Evolutionary conservation across 1,140 invertebrate genomes (phyloP), one percentile per base, ranked within the genome.

Genomic region (Apolygus lucorum): DNA sequence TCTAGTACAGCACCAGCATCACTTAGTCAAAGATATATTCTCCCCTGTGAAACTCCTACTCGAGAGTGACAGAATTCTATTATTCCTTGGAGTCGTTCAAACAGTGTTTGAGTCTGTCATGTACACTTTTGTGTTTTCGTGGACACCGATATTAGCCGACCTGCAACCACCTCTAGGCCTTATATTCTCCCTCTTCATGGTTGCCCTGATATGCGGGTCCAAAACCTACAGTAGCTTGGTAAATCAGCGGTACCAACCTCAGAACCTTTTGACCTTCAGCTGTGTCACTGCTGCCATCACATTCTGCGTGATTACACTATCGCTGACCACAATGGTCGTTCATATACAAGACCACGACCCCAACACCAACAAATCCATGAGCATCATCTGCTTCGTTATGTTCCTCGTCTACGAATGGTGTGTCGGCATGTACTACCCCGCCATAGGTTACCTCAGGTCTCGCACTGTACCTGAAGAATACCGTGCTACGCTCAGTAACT

Each of bases 91-190:
- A 1, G 67, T 86, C 52, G 81, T 88, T 42, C 88, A 90, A 77
- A 85, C 86, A 0, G 73, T 88, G 22, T 89, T 88, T 78, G 88
- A 90, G 78, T 85, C 86, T 69, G 82, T 85, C 21, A 88, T 90
- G 87, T 89, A 89, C 76, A 85, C 85, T 17, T 90, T 90, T 79
- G 86, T 90, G 8, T 83, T 89, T 74, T 81, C 88, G 68, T 90
- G 88, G 88, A 90, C 88, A 1, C 88, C 88, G 1, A 82, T 88
- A 14, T 76, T 90, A 4, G 76, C 84, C 71, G 65, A 68, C 26
- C 49, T 78, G 22, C 70, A 77, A 22, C 81, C 82, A 28, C 83
- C 82, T 2, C 74, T 84, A 28, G 83, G 83, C 0, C 64, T 85
- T 49, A 78, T 83, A 1, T 88, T 88, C 76, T 83, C 86, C 17